phyloP scores from a whole-genome alignment of 2,888 invertebrate genomes.

The Kuschelorhynchus macadamiae region DNA sequence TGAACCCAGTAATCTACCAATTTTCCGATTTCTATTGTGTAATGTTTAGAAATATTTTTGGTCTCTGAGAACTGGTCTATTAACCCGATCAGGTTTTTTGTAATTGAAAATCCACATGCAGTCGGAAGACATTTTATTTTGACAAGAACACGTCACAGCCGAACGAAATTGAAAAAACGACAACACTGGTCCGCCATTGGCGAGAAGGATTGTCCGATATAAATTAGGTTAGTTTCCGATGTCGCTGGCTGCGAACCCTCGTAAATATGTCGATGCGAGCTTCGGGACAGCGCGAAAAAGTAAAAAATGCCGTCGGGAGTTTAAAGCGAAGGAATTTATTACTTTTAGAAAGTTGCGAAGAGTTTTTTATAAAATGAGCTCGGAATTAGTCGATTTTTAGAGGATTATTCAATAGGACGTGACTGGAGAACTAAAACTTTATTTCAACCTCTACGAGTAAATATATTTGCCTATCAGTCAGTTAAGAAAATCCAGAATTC shows the following conservation, averaged over 20 bases:
- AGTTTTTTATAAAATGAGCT: slow-evolving; percentile 34
- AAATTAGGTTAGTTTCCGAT: slow-evolving; percentile 66
- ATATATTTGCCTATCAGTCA: too few species aligned
- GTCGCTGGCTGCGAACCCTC: slow-evolving; percentile 61
- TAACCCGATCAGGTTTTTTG: too few species aligned
- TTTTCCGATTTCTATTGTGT: too few species aligned
- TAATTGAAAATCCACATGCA: neutral
- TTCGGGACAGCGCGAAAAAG: slow-evolving; percentile 43
- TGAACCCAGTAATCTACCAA: too few species aligned
- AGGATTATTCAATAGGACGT: slow-evolving; percentile 35
- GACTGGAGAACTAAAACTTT: slow-evolving; percentile 23
- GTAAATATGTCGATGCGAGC: slow-evolving; percentile 65
- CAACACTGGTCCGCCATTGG: slow-evolving; percentile 50
- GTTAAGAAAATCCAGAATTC: too few species aligned
- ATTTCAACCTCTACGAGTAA: too few species aligned
- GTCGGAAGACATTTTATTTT: slow-evolving; percentile 23
- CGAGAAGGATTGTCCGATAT: slow-evolving; percentile 63
- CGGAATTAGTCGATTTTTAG: slow-evolving; percentile 40
- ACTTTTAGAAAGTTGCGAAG: slow-evolving; percentile 41
- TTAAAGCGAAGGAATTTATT: slow-evolving; percentile 46
- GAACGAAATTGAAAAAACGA: slow-evolving; percentile 52
- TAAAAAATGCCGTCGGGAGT: slow-evolving; percentile 43
- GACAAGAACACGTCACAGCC: slow-evolving; percentile 31
- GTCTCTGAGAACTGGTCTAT: too few species aligned
- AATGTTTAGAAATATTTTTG: too few species aligned